These are phyloP conservation scores for Heptranchias perlo DNA, from an alignment of 2,113 vertebrate genomes.

Conservation along the genomic window DNA sequence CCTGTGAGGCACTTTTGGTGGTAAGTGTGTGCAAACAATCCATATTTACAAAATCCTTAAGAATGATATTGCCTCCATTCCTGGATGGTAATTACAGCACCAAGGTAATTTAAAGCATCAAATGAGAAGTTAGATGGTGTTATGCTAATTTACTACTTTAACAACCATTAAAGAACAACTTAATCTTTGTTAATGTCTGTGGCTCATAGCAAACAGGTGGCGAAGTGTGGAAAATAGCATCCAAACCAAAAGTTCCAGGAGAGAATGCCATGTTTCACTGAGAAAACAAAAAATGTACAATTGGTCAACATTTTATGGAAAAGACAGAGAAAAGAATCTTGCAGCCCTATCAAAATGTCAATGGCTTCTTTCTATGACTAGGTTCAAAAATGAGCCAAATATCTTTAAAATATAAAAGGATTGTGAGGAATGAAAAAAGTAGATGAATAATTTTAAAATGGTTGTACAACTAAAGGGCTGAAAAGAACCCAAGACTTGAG, in stretches of 20 bases:
- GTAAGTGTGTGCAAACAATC: slow-evolving; percentile 8
- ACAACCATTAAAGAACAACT: neutral
- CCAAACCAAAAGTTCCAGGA: neutral
- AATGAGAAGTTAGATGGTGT: neutral
- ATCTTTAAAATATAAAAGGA: neutral
- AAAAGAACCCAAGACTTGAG: neutral
- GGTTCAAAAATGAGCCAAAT: neutral
- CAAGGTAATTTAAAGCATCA: neutral
- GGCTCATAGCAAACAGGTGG: neutral
- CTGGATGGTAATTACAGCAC: neutral
- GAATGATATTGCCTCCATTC: neutral
- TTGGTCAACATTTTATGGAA: neutral
- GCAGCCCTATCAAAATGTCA: neutral
- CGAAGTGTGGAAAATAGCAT: neutral
- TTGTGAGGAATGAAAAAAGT: neutral
- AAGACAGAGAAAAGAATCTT: neutral
- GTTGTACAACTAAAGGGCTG: neutral
- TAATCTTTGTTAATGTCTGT: slow-evolving; percentile 12
- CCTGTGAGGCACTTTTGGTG: neutral
- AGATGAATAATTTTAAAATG: neutral
- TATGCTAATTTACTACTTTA: neutral
- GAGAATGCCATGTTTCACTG: neutral
- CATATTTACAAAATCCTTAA: neutral
- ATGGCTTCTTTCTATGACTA: neutral
- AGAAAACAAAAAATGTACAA: neutral